Conservation (phyloP, 2,797 vertebrate genomes). For the Leuciscus waleckii region DNA sequence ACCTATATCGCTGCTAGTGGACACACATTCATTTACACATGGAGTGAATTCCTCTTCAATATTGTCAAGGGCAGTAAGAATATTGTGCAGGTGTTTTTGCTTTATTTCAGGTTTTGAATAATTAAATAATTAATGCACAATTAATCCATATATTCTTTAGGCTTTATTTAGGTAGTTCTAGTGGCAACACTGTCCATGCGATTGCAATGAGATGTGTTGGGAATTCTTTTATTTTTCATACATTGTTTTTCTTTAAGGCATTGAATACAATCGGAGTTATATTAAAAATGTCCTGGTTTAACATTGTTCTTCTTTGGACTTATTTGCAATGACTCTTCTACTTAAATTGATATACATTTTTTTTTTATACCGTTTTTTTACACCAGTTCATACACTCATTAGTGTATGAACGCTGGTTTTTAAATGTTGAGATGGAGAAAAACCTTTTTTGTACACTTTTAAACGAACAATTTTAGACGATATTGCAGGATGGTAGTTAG, state of each 20-base stretch:
- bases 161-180: not conserved
- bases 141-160: not conserved
- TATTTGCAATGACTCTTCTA: not conserved
- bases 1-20: conserved; percentile 29
- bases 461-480: not conserved
- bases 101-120: not conserved
- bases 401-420: not conserved
- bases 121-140: not conserved
- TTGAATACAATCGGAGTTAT: too few relatives aligned
- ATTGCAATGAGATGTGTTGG: not conserved
- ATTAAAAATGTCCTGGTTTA: not conserved
- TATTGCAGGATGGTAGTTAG: not conserved
- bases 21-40: conserved; percentile 7
- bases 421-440: not conserved
- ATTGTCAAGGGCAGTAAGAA: not conserved
- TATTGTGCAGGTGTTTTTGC: not conserved
- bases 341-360: not conserved
- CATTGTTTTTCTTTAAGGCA: not conserved
- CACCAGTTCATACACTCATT: not conserved
- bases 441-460: not conserved
- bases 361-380: not conserved
- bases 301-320: not conserved
- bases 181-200: not conserved
- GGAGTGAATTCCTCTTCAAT: not conserved
- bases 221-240: not conserved